Base-by-base conservation (phyloP, 1,140 invertebrate genomes). In the Harpegnathos saltator region DNA sequence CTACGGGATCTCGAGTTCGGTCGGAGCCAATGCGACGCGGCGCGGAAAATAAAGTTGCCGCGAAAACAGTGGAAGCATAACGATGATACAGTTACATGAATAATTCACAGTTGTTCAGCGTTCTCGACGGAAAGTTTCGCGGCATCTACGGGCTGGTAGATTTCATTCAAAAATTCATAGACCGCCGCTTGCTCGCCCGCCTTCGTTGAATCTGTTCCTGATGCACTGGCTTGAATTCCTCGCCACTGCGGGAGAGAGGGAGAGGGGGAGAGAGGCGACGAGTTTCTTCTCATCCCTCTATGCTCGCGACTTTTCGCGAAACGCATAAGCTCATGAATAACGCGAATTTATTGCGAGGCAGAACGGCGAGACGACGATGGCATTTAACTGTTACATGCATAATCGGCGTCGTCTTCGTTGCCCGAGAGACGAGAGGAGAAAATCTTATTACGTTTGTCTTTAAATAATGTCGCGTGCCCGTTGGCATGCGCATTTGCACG, bases 11-110 rank as follows among this genome's bases (percentile, higher is more conserved):
- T 92, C 91, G 90, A 91, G 91, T 90, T 90, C 84, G 82, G 85
- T 78, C 85, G 85, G 71, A 89, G 86, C 85, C 83, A 86, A 58
- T 44, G 48, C 38, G 48, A 69, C 88, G 85, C 75, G 84, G 82
- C 83, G 73, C 71, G 83, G 68, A 33, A 72, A 87, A 85, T 89
- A 78, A 85, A 81, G 85, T 90, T 90, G 84, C 87, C 81, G 74
- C 75, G 85, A 58, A 52, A 84, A 87, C 74, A 83, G 84, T 84
- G 87, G 85, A 74, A 86, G 87, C 74, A 90, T 91, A 90, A 90
- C 87, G 90, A 91, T 91, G 92, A 92, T 90, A 86, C 90, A 88
- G 83, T 73, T 68, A 75, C 88, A 91, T 93, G 91, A 93, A 93
- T 93, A 89, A 92, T 92, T 92, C 89, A 90, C 80, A 44, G 69